phyloP scores from a whole-genome alignment of 2,888 invertebrate species.

The Epinotia nisella region DNA sequence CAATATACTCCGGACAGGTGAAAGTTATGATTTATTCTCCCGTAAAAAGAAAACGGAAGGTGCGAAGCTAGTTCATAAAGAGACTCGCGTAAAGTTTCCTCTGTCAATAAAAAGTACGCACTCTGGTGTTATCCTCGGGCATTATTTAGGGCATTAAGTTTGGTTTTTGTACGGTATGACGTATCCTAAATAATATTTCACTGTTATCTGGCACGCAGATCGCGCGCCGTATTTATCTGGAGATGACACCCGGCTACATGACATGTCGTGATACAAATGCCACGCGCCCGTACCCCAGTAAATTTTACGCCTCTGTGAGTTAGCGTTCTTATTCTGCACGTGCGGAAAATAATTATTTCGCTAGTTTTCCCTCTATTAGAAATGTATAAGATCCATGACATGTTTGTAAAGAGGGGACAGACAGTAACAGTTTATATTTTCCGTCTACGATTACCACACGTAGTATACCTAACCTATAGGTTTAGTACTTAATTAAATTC shows the following conservation, averaged over 20 bases:
- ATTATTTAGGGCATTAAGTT: slow-evolving; percentile 39
- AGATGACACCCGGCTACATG: slow-evolving; percentile 38
- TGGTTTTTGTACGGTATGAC: slow-evolving; percentile 25
- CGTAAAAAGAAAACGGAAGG: slow-evolving; percentile 37
- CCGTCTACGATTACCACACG: neutral
- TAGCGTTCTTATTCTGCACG: slow-evolving; percentile 22
- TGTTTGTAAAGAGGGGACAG: slow-evolving; percentile 1
- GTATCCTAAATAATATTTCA: slow-evolving; percentile 38
- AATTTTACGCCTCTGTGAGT: slow-evolving; percentile 26
- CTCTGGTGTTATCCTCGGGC: slow-evolving; percentile 30
- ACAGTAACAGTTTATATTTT: neutral
- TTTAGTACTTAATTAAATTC: neutral
- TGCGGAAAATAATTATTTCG: slow-evolving; percentile 27
- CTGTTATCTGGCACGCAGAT: slow-evolving; percentile 36
- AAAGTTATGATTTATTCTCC: slow-evolving; percentile 42
- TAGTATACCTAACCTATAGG: too few relatives aligned
- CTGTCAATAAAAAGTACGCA: slow-evolving; percentile 35
- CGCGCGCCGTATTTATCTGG: slow-evolving; percentile 36
- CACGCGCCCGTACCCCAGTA: slow-evolving; percentile 21
- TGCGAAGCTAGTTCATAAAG: slow-evolving; percentile 36
- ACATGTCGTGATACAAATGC: slow-evolving; percentile 35
- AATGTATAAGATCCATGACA: slow-evolving; percentile 21
- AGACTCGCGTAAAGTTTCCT: slow-evolving; percentile 37
- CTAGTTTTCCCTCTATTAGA: slow-evolving; percentile 11
- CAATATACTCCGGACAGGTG: slow-evolving; percentile 24